A percentile compares a stretch with the other conserved stretches of the same genome.
Conservation (phyloP, 2,113 vertebrate genomes). For the Perca fluviatilis region DNA sequence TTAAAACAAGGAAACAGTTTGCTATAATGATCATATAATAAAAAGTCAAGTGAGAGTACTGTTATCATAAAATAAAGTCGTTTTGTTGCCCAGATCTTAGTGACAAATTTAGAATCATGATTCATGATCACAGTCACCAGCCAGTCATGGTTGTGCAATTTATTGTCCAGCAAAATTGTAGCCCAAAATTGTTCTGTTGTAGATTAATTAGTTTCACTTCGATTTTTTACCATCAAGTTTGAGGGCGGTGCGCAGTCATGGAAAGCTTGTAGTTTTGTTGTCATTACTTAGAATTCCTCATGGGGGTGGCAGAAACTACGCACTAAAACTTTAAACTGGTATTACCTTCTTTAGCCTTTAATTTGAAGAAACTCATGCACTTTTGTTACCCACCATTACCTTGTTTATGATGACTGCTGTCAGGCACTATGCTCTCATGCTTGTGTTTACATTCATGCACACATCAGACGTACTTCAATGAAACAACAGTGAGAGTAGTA, state of each 20-base stretch:
- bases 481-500: not conserved
- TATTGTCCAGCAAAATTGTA: not conserved
- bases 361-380: too few relatives aligned
- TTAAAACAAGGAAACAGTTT: not conserved
- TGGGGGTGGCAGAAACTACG: too few relatives aligned
- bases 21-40: not conserved
- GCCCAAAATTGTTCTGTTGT: too few relatives aligned
- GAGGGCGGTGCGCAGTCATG: too few relatives aligned
- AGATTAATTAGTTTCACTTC: too few relatives aligned
- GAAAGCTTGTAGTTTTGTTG: too few relatives aligned
- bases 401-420: conserved; percentile 15
- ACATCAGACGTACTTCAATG: not conserved
- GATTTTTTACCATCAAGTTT: too few relatives aligned
- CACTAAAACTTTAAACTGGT: too few relatives aligned
- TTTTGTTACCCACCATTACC: not conserved
- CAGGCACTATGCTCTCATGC: conserved; percentile 1
- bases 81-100: not conserved
- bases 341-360: too few relatives aligned
- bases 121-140: not conserved
- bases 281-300: too few relatives aligned
- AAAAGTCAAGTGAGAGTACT: not conserved
- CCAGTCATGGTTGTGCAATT: not conserved
- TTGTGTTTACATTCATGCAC: conserved; percentile 4
- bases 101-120: not conserved
- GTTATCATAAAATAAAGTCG: not conserved